Evolutionary conservation across 2,888 invertebrate genomes (phyloP), one percentile per base, ranked within the genome.

Genomic region (Tryphoninae sp.): DNA sequence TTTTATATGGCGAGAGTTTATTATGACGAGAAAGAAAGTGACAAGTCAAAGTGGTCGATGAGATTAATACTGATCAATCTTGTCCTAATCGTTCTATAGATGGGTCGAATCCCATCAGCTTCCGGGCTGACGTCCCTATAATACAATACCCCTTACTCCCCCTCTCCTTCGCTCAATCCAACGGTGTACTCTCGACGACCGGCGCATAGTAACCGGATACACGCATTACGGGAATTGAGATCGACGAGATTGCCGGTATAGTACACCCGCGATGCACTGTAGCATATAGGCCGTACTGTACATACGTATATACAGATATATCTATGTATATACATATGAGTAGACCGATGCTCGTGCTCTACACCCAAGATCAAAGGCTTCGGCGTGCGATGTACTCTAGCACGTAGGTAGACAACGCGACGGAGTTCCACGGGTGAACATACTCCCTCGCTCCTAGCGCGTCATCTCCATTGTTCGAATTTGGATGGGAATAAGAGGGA

Each of bases 361-460:
- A 40, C 40, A 62, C 42, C 40, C 40, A 62, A 62, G 87, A 88
- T 89, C 89, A 87, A 88, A 88, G 89, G 86, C 87, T 88, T 85
- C 84, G 76, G 82, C 79, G 62, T 33, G 62, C 62, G 33, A 62
- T 23, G 16, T 62, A 62, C 62, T 62, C 40, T 6, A 40, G 61
- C 13, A 13, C 51, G 51, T 51, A 16, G 51, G 16, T 51, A 13
- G 51, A 51, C n/a, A 7, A 51, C 13, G n/a, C n/a, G n/a, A 16
- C 13, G 51, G 9, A 16, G 51, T 2, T n/a, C 51, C 51, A 51
- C 51, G 51, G 51, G 6, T n/a, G 51, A 51, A 51, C 51, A 51
- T 16, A 6, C 51, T 2, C 33, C 33, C 51, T 51, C 6, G 33
- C 33, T 33, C 33, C 6, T 33, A 6, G 33, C 51, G 51, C 16